phyloP scores from a whole-genome alignment of 1,140 invertebrate genomes.

The Bombus balteatus region DNA sequence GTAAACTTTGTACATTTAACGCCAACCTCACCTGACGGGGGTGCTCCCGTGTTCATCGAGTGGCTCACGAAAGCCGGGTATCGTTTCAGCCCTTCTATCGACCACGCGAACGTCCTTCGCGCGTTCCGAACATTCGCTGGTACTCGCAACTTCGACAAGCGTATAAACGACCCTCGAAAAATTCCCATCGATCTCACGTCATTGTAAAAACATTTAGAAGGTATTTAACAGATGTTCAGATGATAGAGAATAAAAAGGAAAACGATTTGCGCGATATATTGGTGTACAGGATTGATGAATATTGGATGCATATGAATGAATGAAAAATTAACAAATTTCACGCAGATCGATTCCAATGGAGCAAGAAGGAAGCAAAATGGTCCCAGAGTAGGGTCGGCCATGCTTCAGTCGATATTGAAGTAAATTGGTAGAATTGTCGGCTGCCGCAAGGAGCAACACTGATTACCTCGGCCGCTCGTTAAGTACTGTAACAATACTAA shows the following conservation, averaged over 20 bases:
- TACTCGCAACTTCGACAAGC: background rate
- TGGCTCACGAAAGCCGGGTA: conserved; percentile 50
- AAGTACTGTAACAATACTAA: conserved; percentile 68
- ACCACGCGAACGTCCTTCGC: background rate
- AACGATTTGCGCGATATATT: too few species aligned
- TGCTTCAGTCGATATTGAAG: conserved; percentile 75
- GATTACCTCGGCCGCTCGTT: conserved; percentile 71
- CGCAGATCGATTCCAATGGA: conserved; percentile 27
- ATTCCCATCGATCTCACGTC: background rate
- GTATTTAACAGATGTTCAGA: background rate
- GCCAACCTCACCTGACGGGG: conserved; percentile 39
- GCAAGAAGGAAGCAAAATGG: conserved; percentile 73
- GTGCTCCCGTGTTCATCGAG: conserved; percentile 48
- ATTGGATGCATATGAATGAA: too few species aligned
- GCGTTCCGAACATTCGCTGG: background rate
- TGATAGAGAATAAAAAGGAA: background rate
- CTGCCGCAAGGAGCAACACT: conserved; percentile 66
- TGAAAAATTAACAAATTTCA: background rate
- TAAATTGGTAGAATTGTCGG: conserved; percentile 78
- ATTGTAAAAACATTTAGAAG: background rate
- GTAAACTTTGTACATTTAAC: conserved; percentile 80
- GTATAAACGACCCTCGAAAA: background rate
- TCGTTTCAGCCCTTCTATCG: conserved; percentile 19
- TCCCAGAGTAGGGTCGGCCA: conserved; percentile 66
- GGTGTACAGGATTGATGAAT: background rate